These are phyloP conservation scores for Hiodon tergisus DNA, from an alignment of 2,113 vertebrate genomes.

Conservation along the genomic window DNA sequence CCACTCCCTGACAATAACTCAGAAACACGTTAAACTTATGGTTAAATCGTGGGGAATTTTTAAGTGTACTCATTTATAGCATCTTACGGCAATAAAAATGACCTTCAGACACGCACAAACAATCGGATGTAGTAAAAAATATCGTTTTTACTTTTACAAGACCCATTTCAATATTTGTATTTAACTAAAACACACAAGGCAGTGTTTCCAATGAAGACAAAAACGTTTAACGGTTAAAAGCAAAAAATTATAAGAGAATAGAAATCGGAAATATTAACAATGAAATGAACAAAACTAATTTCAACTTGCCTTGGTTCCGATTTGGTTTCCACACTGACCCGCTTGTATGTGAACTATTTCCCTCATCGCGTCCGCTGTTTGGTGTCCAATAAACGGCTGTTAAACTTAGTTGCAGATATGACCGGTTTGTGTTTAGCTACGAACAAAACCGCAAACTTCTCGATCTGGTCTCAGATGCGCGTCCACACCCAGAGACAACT, in stretches of 20 bases:
- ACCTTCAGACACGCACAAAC: too few relatives aligned
- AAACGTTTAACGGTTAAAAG: neutral
- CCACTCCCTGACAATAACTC: constrained; percentile 24
- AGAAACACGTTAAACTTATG: neutral
- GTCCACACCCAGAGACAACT: constrained; percentile 33
- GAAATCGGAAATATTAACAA: neutral
- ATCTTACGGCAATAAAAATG: too few relatives aligned
- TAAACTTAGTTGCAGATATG: neutral
- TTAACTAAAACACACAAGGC: too few relatives aligned
- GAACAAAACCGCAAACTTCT: constrained; percentile 9
- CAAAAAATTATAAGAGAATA: neutral
- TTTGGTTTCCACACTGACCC: constrained; percentile 90
- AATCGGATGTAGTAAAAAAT: too few relatives aligned
- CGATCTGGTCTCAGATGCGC: constrained; percentile 17
- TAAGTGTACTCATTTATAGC: too few relatives aligned
- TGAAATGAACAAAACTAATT: neutral
- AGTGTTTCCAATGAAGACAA: too few relatives aligned
- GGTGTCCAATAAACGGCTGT: neutral
- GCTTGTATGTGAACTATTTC: constrained; percentile 92
- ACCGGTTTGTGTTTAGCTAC: neutral
- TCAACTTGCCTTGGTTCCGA: constrained; percentile 79
- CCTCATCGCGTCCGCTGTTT: constrained; percentile 61
- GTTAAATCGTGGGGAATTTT: too few relatives aligned
- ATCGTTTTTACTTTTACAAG: too few relatives aligned
- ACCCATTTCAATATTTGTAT: too few relatives aligned